Base-by-base conservation (phyloP, 2,113 vertebrate genomes). In the Syrrhaptes paradoxus region DNA sequence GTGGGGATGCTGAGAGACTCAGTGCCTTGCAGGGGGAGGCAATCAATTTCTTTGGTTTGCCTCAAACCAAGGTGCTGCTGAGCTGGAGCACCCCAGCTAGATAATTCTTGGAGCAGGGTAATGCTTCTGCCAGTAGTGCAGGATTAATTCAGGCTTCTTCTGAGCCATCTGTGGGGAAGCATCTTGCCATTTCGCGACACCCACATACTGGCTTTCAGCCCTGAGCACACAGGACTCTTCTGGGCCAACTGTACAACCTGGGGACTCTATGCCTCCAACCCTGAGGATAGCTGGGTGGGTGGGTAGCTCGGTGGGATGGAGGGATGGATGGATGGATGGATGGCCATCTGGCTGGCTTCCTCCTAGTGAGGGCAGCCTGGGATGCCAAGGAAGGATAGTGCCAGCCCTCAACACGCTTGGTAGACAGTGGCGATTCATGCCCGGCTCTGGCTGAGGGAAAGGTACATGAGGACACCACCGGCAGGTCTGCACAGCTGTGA, bases 131-230 rank as follows among this genome's bases (percentile, higher is more conserved):
- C n/a, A 15, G 66, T 29, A 83, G 58, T 34, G 51, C 36, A 72
- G 51, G 85, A 92, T 58, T 54, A 79, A 89, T 79, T 75, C 74
- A 91, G 51, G 29, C 81, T 95, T 73, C 87, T 95, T 74, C 77
- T 70, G 78, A 91, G 74, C 93, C 95, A 96, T 94, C 87, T 93
- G 91, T 3, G 1, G 49, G 71, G 74, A 96, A 96, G 55, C 29
- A 5, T 79, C 71, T 93, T 2, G 0, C 74, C 58, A 34, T 77
- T 96, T 96, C 93, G 85, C 90, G 81, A 91, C 87, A 92, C 68
- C 81, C 91, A 91, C 87, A 55, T 0, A 0, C 38, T 94, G 92
- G 92, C 88, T 93, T 83, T 29, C 59, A 85, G 88, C 89, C 74
- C 73, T 10, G 11, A 45, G 57, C 32, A 7, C 43, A 25, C 28